phyloP scores from a whole-genome alignment of 1,140 invertebrate genomes.

The Pseudachorutes palmiensis region DNA sequence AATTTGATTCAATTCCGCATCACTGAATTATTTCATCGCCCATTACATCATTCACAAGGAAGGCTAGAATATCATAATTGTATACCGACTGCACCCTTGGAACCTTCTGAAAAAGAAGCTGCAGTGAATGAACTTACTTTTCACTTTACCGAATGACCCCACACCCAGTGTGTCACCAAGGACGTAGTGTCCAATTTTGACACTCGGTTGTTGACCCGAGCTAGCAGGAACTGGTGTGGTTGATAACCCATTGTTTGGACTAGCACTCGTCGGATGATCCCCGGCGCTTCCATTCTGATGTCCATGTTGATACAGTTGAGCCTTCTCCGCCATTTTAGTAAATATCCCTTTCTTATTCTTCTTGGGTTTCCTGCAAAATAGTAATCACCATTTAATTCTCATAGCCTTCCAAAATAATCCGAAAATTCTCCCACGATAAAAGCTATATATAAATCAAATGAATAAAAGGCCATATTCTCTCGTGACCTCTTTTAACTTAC shows the following conservation, averaged over 20 bases:
- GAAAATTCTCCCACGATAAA: neutral
- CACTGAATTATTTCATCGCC: too few relatives aligned
- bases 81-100: too few relatives aligned
- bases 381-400: neutral
- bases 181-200: constrained; percentile 89
- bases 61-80: too few relatives aligned
- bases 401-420: neutral
- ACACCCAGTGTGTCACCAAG: constrained; percentile 81
- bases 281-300: neutral
- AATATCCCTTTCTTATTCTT: neutral
- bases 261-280: neutral
- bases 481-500: too few relatives aligned
- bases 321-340: neutral
- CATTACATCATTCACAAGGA: too few relatives aligned
- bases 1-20: too few relatives aligned
- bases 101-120: too few relatives aligned
- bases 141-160: constrained; percentile 92
- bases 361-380: neutral
- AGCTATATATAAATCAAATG: neutral
- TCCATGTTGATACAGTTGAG: neutral
- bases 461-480: too few relatives aligned
- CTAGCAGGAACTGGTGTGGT: constrained; percentile 14
- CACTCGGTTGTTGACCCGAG: constrained; percentile 60
- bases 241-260: neutral
- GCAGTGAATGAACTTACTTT: constrained; percentile 53